A percentile compares a stretch with the other conserved stretches of the same genome.
phyloP scores from a whole-genome alignment of 2,797 vertebrate species.

The Squalus acanthias region DNA sequence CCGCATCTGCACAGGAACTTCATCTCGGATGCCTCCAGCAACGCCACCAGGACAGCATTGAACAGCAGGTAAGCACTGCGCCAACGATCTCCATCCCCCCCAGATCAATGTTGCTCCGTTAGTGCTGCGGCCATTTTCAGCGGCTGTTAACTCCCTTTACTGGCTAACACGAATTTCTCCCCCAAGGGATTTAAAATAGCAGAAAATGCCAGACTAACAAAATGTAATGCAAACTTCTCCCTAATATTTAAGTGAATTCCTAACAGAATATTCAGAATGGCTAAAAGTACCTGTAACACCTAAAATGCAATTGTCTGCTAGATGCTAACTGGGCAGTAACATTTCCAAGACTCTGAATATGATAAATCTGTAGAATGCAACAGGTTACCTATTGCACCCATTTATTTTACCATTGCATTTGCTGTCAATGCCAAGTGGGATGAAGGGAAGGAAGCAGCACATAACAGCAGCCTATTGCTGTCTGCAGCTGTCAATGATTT shows the following conservation, averaged over 20 bases:
- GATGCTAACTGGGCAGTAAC: neutral
- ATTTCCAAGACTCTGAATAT: neutral
- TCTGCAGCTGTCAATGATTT: slow-evolving; percentile 5
- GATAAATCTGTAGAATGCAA: neutral
- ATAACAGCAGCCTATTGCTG: neutral
- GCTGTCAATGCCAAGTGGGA: neutral
- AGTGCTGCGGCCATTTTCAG: neutral
- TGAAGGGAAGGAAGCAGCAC: neutral
- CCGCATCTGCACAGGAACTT: no score
- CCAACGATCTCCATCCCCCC: no score
- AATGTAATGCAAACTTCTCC: neutral
- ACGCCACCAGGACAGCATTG: no score
- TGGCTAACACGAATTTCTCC: no score
- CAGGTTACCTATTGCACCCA: neutral
- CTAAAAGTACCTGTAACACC: neutral
- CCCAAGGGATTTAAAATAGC: neutral
- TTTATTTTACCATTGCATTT: neutral
- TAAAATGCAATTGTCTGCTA: neutral
- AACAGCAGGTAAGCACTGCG: no score
- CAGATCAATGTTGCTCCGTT: neutral
- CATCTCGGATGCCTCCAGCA: no score
- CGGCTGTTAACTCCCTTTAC: no score
- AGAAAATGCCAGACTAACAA: neutral
- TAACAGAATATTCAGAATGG: neutral
- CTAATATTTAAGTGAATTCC: neutral